Percentiles rank a stretch among this genome's conserved stretches.
These are phyloP conservation scores for Malacosoma neustria DNA, from an alignment of 2,888 invertebrate genomes.

Conservation along the genomic window DNA sequence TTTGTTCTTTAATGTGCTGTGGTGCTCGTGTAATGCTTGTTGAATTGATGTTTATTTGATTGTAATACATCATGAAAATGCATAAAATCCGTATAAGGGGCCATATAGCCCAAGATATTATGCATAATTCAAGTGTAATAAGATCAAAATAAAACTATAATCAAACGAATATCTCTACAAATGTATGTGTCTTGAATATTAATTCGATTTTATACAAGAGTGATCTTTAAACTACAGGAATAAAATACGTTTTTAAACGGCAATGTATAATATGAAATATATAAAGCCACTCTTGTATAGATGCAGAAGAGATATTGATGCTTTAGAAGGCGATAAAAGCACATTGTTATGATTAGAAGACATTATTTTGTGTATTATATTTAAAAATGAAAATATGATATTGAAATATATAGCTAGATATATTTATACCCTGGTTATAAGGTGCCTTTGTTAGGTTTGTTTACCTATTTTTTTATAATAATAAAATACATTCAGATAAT, in stretches of 20 bases:
- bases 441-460: neutral
- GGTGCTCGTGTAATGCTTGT: neutral
- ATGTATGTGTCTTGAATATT: neutral
- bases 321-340: slow-evolving; percentile 17
- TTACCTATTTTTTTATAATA: too few species aligned
- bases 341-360: slow-evolving; percentile 24
- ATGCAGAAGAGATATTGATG: slow-evolving; percentile 12
- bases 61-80: too few species aligned
- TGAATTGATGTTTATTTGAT: neutral
- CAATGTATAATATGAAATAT: neutral
- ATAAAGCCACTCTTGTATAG: slow-evolving; percentile 5
- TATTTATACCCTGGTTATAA: neutral
- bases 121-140: too few species aligned
- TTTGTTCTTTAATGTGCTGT: neutral
- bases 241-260: neutral
- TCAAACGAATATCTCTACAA: neutral
- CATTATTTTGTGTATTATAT: slow-evolving; percentile 50
- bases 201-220: neutral
- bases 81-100: too few species aligned
- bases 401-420: slow-evolving; percentile 5
- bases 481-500: too few species aligned
- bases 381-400: slow-evolving; percentile 23
- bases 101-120: too few species aligned
- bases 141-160: too few species aligned
- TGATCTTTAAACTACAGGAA: neutral